phyloP scores from a whole-genome alignment of 2,797 vertebrate species.

The Schizothorax lantsangensis region DNA sequence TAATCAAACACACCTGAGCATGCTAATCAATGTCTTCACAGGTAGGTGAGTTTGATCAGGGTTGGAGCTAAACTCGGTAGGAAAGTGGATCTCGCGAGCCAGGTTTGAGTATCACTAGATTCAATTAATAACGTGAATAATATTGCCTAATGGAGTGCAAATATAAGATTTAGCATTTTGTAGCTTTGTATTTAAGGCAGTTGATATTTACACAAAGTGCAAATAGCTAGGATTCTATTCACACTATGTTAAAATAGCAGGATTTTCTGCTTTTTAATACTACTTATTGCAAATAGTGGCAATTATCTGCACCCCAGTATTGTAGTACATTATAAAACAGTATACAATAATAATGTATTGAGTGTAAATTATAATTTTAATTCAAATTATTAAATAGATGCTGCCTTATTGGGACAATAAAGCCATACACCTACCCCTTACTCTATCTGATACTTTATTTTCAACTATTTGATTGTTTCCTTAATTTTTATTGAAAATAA shows the following conservation, averaged over 20 bases:
- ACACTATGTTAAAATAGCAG: background rate
- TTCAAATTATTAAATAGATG: background rate
- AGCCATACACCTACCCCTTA: background rate
- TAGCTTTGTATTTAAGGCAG: background rate
- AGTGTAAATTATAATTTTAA: background rate
- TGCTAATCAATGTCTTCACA: too few relatives aligned
- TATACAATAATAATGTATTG: background rate
- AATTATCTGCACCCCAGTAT: background rate
- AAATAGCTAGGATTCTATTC: background rate
- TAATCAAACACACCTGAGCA: too few relatives aligned
- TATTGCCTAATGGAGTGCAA: background rate
- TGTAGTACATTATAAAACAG: background rate
- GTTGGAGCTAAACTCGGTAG: too few relatives aligned
- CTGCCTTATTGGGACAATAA: background rate
- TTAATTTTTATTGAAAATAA: background rate
- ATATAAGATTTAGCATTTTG: background rate
- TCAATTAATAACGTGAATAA: background rate
- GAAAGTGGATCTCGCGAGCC: too few relatives aligned
- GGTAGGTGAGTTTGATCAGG: too few relatives aligned
- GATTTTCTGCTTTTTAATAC: background rate
- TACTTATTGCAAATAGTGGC: background rate
- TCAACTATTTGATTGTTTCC: background rate
- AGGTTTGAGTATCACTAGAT: too few relatives aligned
- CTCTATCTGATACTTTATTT: background rate
- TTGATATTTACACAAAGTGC: background rate